These are phyloP conservation scores for Trypoxylus dichotomus DNA, from an alignment of 1,140 invertebrate species.

Conservation along the genomic window DNA sequence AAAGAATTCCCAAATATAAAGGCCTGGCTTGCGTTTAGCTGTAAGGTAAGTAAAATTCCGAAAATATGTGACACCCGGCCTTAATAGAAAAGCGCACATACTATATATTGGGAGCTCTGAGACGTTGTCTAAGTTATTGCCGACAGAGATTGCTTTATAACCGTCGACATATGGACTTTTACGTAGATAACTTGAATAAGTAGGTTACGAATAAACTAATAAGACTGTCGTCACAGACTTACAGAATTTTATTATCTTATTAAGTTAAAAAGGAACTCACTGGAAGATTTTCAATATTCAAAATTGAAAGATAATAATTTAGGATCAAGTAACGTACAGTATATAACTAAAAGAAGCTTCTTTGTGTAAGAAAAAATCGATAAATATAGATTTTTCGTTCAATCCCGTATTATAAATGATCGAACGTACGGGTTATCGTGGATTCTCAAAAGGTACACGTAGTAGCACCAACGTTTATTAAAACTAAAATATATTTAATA, in stretches of 20 bases:
- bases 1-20: conserved; percentile 70
- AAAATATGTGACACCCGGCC: conserved; percentile 18
- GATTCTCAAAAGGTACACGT: too few species aligned
- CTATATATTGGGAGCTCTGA: not conserved
- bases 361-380: too few species aligned
- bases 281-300: not conserved
- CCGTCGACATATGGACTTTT: conserved; percentile 12
- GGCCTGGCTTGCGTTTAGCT: conserved; percentile 85
- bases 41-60: conserved; percentile 61
- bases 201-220: not conserved
- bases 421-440: too few species aligned
- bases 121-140: conserved; percentile 17
- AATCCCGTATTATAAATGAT: too few species aligned
- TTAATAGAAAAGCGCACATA: conserved; percentile 20
- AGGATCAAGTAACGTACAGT: too few species aligned
- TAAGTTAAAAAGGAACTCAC: not conserved
- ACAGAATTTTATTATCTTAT: not conserved
- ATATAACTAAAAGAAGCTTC: too few species aligned
- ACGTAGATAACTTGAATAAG: not conserved
- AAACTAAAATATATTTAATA: too few species aligned
- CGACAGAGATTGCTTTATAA: conserved; percentile 16
- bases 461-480: too few species aligned
- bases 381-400: too few species aligned
- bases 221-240: not conserved
- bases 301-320: too few species aligned